Evolutionary conservation across 2,888 invertebrate genomes (phyloP).

Genomic region (Drosophila fulvimacula): DNA sequence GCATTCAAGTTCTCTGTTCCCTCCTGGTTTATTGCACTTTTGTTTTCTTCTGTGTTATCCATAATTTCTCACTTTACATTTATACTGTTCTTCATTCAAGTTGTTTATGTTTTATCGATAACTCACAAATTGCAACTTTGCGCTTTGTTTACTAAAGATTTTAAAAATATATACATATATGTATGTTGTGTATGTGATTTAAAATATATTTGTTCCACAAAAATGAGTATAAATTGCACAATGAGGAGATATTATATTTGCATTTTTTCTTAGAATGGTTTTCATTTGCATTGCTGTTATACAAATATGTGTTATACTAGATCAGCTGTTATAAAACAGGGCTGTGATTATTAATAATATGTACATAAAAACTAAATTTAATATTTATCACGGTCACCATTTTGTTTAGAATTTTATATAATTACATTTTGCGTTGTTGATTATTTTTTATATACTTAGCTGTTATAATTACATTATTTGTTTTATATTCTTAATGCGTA

Average conservation of each 20-base stretch:
- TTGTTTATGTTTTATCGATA: constrained; percentile 24
- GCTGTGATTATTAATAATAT: not conserved
- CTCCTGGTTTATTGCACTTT: not conserved
- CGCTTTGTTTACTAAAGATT: not conserved
- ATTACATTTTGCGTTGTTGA: not conserved
- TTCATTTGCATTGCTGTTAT: not conserved
- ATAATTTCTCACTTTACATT: constrained; percentile 17
- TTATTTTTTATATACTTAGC: not conserved
- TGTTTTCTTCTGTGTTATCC: constrained; percentile 38
- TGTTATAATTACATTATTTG: not conserved
- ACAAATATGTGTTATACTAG: constrained; percentile 16
- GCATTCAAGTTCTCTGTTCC: not conserved
- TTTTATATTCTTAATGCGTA: not conserved
- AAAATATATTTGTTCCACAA: not conserved
- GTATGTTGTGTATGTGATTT: not conserved
- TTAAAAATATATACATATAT: not conserved
- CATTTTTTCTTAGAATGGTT: not conserved
- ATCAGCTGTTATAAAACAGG: constrained; percentile 26
- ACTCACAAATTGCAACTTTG: not conserved
- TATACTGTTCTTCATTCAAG: not conserved
- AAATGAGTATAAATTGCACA: not conserved
- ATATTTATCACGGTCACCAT: not conserved
- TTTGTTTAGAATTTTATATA: too few species aligned
- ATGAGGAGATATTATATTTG: too few species aligned
- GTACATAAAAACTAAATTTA: not conserved